Evolutionary conservation across 2,797 vertebrate genomes (phyloP), one percentile per base, ranked within the genome.

Genomic region (Crypturellus tataupa): DNA sequence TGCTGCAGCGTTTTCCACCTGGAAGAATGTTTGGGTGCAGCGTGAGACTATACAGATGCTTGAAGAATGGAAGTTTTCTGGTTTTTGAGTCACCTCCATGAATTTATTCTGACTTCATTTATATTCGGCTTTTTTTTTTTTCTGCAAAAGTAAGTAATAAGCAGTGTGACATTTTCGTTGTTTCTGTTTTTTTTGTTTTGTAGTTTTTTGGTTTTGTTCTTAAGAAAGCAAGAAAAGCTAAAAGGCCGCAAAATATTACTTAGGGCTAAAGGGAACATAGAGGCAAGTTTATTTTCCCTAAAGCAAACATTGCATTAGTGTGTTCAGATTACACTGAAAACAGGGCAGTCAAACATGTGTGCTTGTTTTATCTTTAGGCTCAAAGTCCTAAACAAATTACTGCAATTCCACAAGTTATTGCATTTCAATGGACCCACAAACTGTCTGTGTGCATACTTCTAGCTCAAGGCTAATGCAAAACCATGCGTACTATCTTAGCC

Each of bases 1-100:
- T 2, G 1, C 42, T 27, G 68, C 16, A 4, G 1, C 12, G 6
- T 10, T 12, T 7, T 6, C 15, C 12, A 3, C 0, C 0, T 6
- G 5, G 12, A 69, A n/a, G 1, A 5, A 19, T 29, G 40, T 16
- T 2, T 58, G 59, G 3, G 10, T 4, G 9, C 18, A n/a, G 10
- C 0, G 1, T 12, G 31, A 46, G 10, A 29, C 19, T 68, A n/a
- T 1, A 8, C 2, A 3, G 18, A 27, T 9, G 7, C 2, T 78
- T 49, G 19, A 42, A 51, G 21, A 4, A 76, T 6, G 35, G 17
- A 27, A 72, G 7, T 0, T 2, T 3, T 3, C 0, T 2, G 23
- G n/a, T 23, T 9, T 62, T 31, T 35, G 10, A 62, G 14, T 14
- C 16, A 3, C 12, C 13, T 7, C 29, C 16, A 29, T 25, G 12